Evolutionary conservation across 1,140 invertebrate genomes (phyloP).

Genomic region (Ladona fulva): DNA sequence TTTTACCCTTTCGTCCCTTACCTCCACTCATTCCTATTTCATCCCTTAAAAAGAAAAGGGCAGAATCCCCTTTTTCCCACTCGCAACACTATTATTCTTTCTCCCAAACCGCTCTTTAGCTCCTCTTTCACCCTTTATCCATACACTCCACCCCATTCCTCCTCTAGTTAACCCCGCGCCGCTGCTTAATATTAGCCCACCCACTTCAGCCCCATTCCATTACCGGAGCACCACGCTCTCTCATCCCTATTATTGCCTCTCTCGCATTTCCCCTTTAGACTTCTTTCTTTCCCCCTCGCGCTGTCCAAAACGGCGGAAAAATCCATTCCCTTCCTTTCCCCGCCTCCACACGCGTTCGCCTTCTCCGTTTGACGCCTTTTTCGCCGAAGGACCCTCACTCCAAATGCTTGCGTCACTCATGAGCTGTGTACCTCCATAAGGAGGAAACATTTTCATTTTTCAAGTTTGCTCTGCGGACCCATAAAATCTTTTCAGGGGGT

Average conservation of each 20-base stretch:
- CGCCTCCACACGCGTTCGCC: too few species aligned
- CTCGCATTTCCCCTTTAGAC: background rate
- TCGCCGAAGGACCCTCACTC: too few species aligned
- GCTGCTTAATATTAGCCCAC: background rate
- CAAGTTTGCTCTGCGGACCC: too few species aligned
- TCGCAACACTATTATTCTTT: background rate
- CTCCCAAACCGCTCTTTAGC: background rate
- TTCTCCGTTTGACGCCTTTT: background rate
- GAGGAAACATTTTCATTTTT: too few species aligned
- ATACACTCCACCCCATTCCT: background rate
- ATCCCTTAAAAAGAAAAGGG: slow-evolving; percentile 2
- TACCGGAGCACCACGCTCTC: background rate
- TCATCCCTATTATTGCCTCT: background rate
- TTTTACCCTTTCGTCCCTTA: background rate
- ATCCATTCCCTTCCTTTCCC: background rate
- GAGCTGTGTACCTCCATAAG: too few species aligned
- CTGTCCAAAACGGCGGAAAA: background rate
- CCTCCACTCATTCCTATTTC: background rate
- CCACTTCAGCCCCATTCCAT: background rate
- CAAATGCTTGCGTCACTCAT: too few species aligned
- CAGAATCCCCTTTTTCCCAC: background rate
- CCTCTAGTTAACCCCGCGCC: background rate
- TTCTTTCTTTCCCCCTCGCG: background rate
- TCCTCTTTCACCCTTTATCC: background rate
- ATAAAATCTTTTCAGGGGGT: too few species aligned